phyloP scores from a whole-genome alignment of 2,888 invertebrate species.

The Ariolimax columbianus region DNA sequence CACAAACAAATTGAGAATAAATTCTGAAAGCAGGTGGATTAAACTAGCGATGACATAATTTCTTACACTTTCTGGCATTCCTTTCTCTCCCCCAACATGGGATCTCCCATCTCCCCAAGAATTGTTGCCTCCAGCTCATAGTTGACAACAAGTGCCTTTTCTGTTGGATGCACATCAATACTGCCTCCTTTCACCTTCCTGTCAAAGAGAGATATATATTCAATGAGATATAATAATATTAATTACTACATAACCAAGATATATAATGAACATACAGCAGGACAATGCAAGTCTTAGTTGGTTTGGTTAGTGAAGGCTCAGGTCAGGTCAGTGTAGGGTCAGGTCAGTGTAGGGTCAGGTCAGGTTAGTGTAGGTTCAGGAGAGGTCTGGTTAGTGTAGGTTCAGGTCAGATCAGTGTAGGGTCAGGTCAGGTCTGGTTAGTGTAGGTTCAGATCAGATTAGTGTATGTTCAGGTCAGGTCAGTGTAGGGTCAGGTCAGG shows the following conservation, averaged over 20 bases:
- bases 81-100: slow-evolving; percentile 90
- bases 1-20: too few species aligned
- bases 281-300: neutral
- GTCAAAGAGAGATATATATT: slow-evolving; percentile 23
- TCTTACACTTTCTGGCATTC: slow-evolving; percentile 87
- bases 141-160: slow-evolving; percentile 90
- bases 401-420: too few species aligned
- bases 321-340: too few species aligned
- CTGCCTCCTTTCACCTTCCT: slow-evolving; percentile 83
- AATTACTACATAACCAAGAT: neutral
- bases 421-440: too few species aligned
- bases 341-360: too few species aligned
- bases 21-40: neutral
- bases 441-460: too few species aligned
- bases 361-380: too few species aligned
- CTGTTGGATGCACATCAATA: slow-evolving; percentile 92
- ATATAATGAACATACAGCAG: neutral
- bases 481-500: too few species aligned
- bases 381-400: too few species aligned
- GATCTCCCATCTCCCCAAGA: slow-evolving; percentile 87
- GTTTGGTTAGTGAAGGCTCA: too few species aligned
- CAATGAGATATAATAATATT: neutral
- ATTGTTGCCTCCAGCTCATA: slow-evolving; percentile 93
- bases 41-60: neutral
- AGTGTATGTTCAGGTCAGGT: too few species aligned